phyloP scores from a whole-genome alignment of 2,888 invertebrate genomes.

The Troides oblongomaculatus region DNA sequence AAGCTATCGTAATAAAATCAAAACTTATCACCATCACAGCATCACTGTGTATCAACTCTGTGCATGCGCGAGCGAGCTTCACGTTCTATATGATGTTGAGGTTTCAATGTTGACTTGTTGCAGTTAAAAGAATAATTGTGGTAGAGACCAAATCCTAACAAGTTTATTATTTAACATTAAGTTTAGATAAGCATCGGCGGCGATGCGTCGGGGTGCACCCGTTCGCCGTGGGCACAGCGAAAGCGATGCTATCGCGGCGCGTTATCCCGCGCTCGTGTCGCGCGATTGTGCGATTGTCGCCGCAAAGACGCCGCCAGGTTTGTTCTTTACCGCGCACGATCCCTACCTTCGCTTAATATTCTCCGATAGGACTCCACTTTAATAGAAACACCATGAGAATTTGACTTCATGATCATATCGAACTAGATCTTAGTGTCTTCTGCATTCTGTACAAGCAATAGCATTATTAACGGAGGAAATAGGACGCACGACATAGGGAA shows the following conservation, averaged over 20 bases:
- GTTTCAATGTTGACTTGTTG: too few relatives aligned
- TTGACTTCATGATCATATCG: too few relatives aligned
- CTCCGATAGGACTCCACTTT: constrained; percentile 21
- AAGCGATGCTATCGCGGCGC: constrained; percentile 45
- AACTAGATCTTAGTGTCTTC: too few relatives aligned
- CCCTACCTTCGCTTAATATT: constrained; percentile 27
- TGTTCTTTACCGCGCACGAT: constrained; percentile 45
- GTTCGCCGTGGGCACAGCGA: constrained; percentile 39
- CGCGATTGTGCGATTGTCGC: constrained; percentile 52
- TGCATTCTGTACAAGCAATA: too few relatives aligned
- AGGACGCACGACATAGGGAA: too few relatives aligned
- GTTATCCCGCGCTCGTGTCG: constrained; percentile 50
- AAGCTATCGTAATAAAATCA: too few relatives aligned
- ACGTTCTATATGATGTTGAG: too few relatives aligned
- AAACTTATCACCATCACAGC: too few relatives aligned
- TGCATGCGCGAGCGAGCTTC: too few relatives aligned
- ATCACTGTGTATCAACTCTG: too few relatives aligned
- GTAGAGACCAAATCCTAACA: not conserved
- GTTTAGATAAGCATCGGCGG: constrained; percentile 18
- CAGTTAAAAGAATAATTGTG: too few relatives aligned
- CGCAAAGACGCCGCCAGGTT: constrained; percentile 60
- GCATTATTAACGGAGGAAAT: too few relatives aligned
- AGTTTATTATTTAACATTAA: constrained; percentile 15
- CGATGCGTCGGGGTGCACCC: constrained; percentile 40
- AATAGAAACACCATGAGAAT: constrained; percentile 6